Evolutionary conservation across 1,140 invertebrate species (phyloP), one percentile per base, ranked within the genome.

Genomic region (Solen grandis): DNA sequence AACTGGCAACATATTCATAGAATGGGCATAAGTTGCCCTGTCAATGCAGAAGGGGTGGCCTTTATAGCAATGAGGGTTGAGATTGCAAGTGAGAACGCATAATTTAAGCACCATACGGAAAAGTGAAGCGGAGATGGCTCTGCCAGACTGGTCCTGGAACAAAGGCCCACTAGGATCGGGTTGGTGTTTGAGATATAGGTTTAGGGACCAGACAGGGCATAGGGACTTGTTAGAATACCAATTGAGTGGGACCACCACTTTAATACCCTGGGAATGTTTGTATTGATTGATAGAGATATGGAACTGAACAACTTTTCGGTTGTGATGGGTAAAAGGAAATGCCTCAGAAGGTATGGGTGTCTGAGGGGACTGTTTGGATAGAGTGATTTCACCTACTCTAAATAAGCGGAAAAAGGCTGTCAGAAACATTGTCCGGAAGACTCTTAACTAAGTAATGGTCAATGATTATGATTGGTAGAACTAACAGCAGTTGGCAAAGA

Each of bases 391-490:
- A 10, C 70, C 55, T 5, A 73, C 29, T 14, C 70, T 1, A 25
- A 73, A 25, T 0, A 73, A 19, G 1, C 31, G 54, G 41, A 59
- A 73, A 27, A 73, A 73, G 5, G 70, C 70, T 14, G n/a, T 13
- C 13, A 55, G 13, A 38, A 73, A 73, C 33, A 73, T 73, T 1
- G 70, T 29, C 29, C 35, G 27, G 60, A 31, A 63, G n/a, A n/a
- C n/a, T n/a, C n/a, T n/a, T n/a, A n/a, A n/a, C n/a, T n/a, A n/a
- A n/a, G n/a, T 63, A 36, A 31, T 3, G 5, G 27, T 5, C 19
- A 55, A 55, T 4, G 5, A 5, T 19, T 5, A 5, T 55, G 54
- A 22, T 50, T 13, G 19, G 5, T 55, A 19, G 27, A 55, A 5
- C 27, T 19, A 4, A 5, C 19, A 55, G 5, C 19, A 22, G n/a